Percentiles rank a stretch among this genome's conserved stretches.
Conservation (phyloP, 2,888 invertebrate species). For the Ophion ventricosus region DNA sequence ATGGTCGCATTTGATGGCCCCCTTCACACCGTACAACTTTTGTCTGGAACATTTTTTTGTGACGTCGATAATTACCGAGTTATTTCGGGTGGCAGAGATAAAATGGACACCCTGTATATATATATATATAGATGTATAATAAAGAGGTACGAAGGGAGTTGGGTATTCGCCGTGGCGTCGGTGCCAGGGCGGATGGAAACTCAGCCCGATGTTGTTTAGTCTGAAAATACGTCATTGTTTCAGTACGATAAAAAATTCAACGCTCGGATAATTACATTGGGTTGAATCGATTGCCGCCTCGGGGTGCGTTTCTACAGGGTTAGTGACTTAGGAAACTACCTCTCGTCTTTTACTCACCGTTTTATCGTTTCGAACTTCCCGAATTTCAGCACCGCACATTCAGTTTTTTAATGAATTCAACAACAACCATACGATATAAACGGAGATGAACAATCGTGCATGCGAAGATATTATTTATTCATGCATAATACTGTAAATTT, state of each 20-base stretch:
- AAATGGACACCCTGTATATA: too few relatives aligned
- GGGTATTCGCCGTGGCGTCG: conserved; percentile 55
- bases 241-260: conserved; percentile 87
- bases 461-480: too few relatives aligned
- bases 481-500: too few relatives aligned
- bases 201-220: conserved; percentile 85
- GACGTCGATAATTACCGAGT: too few relatives aligned
- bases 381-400: background rate
- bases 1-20: too few relatives aligned
- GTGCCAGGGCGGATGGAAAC: conserved; percentile 63
- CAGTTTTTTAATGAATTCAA: background rate
- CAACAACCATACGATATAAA: too few relatives aligned
- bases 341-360: conserved; percentile 32
- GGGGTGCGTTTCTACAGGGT: conserved; percentile 75
- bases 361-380: conserved; percentile 14
- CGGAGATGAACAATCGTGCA: too few relatives aligned
- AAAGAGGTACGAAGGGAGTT: conserved; percentile 53
- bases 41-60: too few relatives aligned
- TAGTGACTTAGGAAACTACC: conserved; percentile 74
- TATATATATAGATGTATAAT: conserved; percentile 23
- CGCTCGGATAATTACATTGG: conserved; percentile 86
- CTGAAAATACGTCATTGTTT: conserved; percentile 88
- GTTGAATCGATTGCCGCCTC: conserved; percentile 83
- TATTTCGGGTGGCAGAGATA: too few relatives aligned
- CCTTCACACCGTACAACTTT: too few relatives aligned